Evolutionary conservation across 2,113 vertebrate genomes (phyloP).

Genomic region (Eulacestoma nigropectus): DNA sequence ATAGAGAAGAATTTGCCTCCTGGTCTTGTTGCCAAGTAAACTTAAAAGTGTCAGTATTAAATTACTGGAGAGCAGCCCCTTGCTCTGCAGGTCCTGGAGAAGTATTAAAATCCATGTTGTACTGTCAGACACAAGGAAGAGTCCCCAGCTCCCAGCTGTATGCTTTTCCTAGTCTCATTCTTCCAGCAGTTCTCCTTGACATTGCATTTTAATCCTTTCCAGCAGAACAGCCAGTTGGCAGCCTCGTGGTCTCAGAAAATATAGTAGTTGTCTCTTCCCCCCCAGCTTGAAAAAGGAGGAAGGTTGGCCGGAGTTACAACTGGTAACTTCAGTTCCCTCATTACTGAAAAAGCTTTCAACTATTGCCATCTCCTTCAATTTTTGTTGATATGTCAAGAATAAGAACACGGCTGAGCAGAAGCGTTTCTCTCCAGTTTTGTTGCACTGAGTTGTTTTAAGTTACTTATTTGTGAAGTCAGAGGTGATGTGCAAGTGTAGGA

Average conservation of each 20-base stretch:
- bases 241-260: constrained; percentile 22
- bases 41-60: background rate
- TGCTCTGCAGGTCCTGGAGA: background rate
- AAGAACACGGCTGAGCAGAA: background rate
- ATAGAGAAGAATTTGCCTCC: background rate
- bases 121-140: background rate
- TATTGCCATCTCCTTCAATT: constrained; percentile 35
- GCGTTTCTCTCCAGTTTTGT: background rate
- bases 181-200: constrained; percentile 17
- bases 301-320: constrained; percentile 17
- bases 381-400: background rate
- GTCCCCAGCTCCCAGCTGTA: background rate
- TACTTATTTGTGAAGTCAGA: background rate
- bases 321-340: constrained; percentile 48
- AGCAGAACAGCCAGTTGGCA: constrained; percentile 53
- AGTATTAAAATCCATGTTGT: background rate
- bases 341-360: constrained; percentile 40
- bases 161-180: background rate
- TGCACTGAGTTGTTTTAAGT: background rate
- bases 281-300: constrained; percentile 8
- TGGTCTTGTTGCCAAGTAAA: constrained; percentile 10
- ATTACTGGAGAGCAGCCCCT: background rate
- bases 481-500: background rate
- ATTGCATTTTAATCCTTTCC: constrained; percentile 28
- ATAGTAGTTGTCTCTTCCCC: background rate